These are phyloP conservation scores for Excalfactoria chinensis DNA, from an alignment of 2,113 vertebrate genomes.

Conservation along the genomic window DNA sequence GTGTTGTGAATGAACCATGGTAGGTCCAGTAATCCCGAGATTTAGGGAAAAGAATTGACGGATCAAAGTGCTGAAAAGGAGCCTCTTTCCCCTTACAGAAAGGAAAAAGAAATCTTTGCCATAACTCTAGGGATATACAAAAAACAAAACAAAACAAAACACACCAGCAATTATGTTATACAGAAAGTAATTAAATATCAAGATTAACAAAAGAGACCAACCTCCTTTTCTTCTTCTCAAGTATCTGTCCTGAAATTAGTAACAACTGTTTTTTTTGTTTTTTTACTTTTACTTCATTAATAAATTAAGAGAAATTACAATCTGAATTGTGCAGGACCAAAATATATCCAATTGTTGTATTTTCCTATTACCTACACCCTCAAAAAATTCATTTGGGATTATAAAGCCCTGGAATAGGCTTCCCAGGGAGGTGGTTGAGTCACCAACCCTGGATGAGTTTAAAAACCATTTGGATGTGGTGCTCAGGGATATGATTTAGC, in stretches of 20 bases:
- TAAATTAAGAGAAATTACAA: not conserved
- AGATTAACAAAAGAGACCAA: not conserved
- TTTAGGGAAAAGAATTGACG: conserved; percentile 86
- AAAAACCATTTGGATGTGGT: too few species aligned
- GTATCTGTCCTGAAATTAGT: not conserved
- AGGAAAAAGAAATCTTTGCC: not conserved
- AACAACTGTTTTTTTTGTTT: not conserved
- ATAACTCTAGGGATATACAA: not conserved
- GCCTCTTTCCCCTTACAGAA: conserved; percentile 86
- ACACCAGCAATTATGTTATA: not conserved
- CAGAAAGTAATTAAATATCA: not conserved
- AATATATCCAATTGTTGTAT: not conserved
- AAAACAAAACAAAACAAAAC: not conserved
- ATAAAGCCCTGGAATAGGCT: not conserved
- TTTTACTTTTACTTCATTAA: not conserved
- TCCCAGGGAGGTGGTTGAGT: too few species aligned
- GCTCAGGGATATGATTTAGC: too few species aligned
- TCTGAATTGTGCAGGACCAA: not conserved
- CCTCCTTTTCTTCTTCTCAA: not conserved
- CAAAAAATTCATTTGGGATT: not conserved
- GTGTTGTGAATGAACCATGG: conserved; percentile 94
- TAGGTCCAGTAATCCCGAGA: conserved; percentile 95
- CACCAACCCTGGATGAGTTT: too few species aligned
- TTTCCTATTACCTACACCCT: not conserved
- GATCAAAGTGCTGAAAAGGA: conserved; percentile 87